phyloP scores from a whole-genome alignment of 1,140 invertebrate species.

The Ctenoplectra terminalis region DNA sequence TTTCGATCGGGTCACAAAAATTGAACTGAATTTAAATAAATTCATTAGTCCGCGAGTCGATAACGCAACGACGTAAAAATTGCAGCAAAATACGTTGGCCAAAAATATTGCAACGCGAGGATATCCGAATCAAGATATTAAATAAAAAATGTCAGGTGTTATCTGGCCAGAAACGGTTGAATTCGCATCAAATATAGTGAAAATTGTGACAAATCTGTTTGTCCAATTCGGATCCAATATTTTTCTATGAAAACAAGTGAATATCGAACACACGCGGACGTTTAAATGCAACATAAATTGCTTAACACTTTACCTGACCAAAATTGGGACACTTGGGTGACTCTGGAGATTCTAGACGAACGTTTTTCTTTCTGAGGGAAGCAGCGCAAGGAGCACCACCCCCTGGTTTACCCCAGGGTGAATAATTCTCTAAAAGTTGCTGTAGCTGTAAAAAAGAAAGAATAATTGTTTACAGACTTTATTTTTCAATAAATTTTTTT shows the following conservation, averaged over 20 bases:
- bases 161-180: background rate
- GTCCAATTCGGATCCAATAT: background rate
- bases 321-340: conserved; percentile 47
- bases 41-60: background rate
- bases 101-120: background rate
- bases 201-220: background rate
- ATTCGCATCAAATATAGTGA: background rate
- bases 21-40: background rate
- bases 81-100: too few relatives aligned
- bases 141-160: background rate
- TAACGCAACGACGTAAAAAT: background rate
- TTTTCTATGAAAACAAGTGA: too few relatives aligned
- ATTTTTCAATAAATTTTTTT: background rate
- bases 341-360: conserved; percentile 73
- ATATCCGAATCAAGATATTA: background rate
- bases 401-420: conserved; percentile 82
- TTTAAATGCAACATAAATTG: conserved; percentile 6
- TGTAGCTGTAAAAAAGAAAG: conserved; percentile 71
- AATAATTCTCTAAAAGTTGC: conserved; percentile 78
- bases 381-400: conserved; percentile 80
- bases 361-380: conserved; percentile 80
- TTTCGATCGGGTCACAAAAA: background rate
- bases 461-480: background rate
- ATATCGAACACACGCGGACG: background rate
- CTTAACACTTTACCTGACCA: conserved; percentile 61